Conservation (phyloP, 2,888 invertebrate species). For the Leptinotarsa juncta region DNA sequence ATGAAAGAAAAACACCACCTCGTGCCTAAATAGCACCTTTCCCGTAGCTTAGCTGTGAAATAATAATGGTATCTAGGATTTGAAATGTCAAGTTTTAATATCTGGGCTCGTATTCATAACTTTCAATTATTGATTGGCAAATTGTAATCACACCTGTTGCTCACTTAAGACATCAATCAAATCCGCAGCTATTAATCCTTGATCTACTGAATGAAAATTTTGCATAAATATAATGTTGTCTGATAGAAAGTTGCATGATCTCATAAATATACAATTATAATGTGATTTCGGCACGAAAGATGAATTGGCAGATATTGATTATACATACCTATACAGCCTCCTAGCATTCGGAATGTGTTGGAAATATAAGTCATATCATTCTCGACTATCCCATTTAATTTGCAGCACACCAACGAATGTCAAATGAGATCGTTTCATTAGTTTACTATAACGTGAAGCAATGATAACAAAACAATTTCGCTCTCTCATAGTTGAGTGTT, state of each 20-base stretch:
- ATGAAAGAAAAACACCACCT: too few relatives aligned
- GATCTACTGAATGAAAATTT: conserved; percentile 22
- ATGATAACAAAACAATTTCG: too few relatives aligned
- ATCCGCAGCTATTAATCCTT: conserved; percentile 12
- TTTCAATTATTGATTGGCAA: conserved; percentile 15
- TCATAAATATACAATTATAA: conserved; percentile 5
- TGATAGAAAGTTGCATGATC: conserved; percentile 14
- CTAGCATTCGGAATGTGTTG: too few relatives aligned
- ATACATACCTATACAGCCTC: background rate
- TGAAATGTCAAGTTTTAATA: conserved; percentile 10
- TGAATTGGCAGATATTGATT: background rate
- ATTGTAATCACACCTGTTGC: conserved; percentile 23
- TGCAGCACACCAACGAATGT: too few relatives aligned
- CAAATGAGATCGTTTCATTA: too few relatives aligned
- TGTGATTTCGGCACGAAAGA: conserved; percentile 1
- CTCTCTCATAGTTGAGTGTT: too few relatives aligned
- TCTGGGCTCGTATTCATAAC: background rate
- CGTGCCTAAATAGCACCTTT: background rate
- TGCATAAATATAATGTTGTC: conserved; percentile 4
- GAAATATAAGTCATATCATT: too few relatives aligned
- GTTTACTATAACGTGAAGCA: too few relatives aligned
- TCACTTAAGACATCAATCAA: conserved; percentile 16
- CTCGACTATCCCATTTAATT: too few relatives aligned
- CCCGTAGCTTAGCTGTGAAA: background rate
- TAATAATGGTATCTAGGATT: background rate